Evolutionary conservation across 2,797 vertebrate species (phyloP).

Genomic region (Anas flavirostris): DNA sequence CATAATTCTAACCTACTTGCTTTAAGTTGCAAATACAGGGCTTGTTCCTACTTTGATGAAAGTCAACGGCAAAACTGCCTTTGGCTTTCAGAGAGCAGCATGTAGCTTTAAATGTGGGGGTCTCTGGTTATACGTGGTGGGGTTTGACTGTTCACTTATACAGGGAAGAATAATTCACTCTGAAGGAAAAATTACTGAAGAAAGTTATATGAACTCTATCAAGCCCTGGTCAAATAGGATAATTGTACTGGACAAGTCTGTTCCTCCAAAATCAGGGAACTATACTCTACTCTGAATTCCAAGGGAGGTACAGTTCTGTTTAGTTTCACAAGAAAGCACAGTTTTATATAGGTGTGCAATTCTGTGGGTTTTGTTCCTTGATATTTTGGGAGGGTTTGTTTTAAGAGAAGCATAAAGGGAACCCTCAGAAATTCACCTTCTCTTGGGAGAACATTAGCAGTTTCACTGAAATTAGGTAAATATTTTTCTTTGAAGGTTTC

Average conservation of each 20-base stretch:
- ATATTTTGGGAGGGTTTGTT: neutral
- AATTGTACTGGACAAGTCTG: neutral
- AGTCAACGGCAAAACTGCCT: conserved; percentile 15
- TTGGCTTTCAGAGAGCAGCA: conserved; percentile 41
- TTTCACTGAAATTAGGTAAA: neutral
- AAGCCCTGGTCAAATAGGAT: neutral
- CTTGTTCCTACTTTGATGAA: conserved; percentile 61
- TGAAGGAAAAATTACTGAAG: neutral
- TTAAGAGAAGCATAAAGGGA: neutral
- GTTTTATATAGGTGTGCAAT: neutral
- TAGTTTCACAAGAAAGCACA: neutral
- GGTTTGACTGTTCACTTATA: neutral
- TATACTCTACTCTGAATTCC: neutral
- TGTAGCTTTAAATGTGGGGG: neutral
- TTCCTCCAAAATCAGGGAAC: neutral
- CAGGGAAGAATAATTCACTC: conserved; percentile 3
- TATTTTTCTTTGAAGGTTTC: neutral
- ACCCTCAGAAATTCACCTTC: neutral
- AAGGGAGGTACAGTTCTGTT: neutral
- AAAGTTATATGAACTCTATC: neutral
- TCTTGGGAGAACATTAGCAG: conserved; percentile 3
- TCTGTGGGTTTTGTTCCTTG: conserved; percentile 19
- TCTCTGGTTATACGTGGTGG: neutral
- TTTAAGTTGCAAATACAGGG: conserved; percentile 68
- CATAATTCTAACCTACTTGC: conserved; percentile 71